Conservation (phyloP, 2,113 vertebrate species). For the Bos javanicus region DNA sequence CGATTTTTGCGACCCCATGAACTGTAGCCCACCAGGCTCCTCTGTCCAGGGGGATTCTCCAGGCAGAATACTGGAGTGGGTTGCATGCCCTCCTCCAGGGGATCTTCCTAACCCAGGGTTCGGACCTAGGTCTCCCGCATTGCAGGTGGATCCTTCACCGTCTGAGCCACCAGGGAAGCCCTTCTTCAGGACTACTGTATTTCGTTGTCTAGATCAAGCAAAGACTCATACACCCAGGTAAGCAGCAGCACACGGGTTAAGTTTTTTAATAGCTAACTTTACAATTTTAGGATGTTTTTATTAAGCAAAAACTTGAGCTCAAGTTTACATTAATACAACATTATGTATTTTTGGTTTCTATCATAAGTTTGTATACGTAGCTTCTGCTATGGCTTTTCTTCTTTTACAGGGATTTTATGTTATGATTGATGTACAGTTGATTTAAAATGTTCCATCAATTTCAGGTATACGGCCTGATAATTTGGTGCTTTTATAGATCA, state of each 20-base stretch:
- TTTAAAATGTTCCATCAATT: background rate
- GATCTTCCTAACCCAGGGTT: background rate
- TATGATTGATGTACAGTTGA: background rate
- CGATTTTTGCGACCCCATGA: accelerated
- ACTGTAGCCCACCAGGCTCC: background rate
- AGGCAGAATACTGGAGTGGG: background rate
- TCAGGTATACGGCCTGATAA: background rate
- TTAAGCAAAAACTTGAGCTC: background rate
- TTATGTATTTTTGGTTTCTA: background rate
- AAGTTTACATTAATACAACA: background rate
- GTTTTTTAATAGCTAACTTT: background rate
- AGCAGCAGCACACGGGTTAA: too few relatives aligned
- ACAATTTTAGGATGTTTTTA: background rate
- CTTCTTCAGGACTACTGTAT: background rate
- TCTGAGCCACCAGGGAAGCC: background rate
- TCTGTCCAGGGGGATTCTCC: background rate
- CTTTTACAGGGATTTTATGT: background rate
- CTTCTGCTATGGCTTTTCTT: background rate
- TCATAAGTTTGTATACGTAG: background rate
- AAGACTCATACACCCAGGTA: too few relatives aligned
- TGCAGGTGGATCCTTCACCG: accelerated
- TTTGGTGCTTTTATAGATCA: background rate
- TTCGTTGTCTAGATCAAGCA: background rate
- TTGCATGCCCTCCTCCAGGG: background rate
- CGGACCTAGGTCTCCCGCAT: background rate